A percentile compares a stretch with the other conserved stretches of the same genome.
phyloP scores from a whole-genome alignment of 2,797 vertebrate genomes.

The Eulemur mongoz region DNA sequence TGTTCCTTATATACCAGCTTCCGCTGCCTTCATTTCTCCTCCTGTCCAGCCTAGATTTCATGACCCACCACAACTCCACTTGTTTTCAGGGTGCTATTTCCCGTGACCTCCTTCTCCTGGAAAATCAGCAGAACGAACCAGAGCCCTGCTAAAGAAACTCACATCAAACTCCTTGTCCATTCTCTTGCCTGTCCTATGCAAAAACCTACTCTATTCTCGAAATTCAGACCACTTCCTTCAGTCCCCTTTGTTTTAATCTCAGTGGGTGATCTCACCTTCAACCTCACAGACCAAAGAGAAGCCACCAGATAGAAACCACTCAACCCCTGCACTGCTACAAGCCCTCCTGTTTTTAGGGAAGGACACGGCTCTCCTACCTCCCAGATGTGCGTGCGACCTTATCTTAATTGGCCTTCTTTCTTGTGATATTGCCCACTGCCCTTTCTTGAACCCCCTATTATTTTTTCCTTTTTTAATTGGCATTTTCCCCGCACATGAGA shows the following conservation, averaged over 20 bases:
- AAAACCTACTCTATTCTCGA: background rate
- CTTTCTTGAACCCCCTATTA: background rate
- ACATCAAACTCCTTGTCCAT: too few species aligned
- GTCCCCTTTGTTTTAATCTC: background rate
- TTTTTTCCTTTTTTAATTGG: background rate
- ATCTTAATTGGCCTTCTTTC: background rate
- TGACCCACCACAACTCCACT: background rate
- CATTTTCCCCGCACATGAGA: background rate
- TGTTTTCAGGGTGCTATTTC: background rate
- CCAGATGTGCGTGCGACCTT: accelerated
- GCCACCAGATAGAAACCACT: accelerated
- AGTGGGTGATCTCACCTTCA: background rate
- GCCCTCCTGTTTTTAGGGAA: background rate
- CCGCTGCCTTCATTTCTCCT: background rate
- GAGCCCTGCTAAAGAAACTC: background rate
- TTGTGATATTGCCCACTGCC: background rate
- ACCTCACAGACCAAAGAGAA: background rate
- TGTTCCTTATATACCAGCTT: background rate
- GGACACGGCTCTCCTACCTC: background rate
- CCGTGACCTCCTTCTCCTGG: background rate
- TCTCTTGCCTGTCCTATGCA: background rate
- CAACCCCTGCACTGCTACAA: background rate
- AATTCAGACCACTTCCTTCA: background rate
- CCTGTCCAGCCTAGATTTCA: background rate
- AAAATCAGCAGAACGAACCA: background rate